Evolutionary conservation across 2,797 vertebrate species (phyloP).

Genomic region (Prunella strophiata): DNA sequence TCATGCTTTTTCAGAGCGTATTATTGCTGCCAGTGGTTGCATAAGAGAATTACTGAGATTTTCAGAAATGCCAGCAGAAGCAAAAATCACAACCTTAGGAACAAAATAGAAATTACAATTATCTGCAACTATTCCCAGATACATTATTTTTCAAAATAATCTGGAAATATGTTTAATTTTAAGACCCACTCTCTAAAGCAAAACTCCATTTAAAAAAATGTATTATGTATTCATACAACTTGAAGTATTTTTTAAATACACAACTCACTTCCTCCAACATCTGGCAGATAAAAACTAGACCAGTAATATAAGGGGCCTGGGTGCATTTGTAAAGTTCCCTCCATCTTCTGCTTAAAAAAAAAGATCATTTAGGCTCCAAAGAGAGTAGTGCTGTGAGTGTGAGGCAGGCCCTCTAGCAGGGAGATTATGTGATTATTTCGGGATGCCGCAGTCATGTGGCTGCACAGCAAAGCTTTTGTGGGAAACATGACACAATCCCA

Average conservation of each 20-base stretch:
- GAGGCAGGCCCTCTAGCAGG: constrained; percentile 41
- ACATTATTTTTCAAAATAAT: background rate
- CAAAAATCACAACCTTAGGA: background rate
- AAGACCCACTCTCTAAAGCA: background rate
- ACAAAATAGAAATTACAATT: background rate
- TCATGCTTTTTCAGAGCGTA: background rate
- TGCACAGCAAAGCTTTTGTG: constrained; percentile 58
- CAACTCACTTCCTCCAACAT: background rate
- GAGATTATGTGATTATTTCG: constrained; percentile 65
- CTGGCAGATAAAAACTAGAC: background rate
- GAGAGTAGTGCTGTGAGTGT: background rate
- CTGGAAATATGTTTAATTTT: background rate
- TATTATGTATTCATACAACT: background rate
- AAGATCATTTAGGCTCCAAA: background rate
- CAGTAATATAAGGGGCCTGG: background rate
- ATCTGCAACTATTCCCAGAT: background rate
- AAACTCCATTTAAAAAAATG: background rate
- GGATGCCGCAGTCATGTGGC: constrained; percentile 68
- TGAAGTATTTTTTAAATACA: background rate
- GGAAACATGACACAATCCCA: constrained; percentile 57
- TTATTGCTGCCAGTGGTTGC: constrained; percentile 27
- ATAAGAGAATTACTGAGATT: constrained; percentile 57
- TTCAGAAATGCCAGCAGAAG: constrained; percentile 14
- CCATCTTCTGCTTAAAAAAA: background rate
- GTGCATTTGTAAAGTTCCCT: background rate